Conservation (phyloP, 2,113 vertebrate species). For the Ornithorhynchus anatinus region DNA sequence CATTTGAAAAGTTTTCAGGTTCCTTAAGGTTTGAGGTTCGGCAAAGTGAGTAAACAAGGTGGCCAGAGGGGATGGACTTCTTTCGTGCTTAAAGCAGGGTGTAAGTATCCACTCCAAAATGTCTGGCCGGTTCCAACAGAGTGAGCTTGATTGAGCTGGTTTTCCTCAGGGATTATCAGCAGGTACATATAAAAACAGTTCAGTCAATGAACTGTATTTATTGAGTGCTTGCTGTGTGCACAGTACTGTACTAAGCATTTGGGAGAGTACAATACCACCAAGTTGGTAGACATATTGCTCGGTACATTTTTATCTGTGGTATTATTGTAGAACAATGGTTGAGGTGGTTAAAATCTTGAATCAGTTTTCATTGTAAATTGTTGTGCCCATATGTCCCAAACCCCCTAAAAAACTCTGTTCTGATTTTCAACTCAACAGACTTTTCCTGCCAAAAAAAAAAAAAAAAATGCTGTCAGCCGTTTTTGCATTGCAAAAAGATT, state of each 20-base stretch:
- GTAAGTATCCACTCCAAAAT: neutral
- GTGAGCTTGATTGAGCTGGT: no score
- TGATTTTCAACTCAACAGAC: neutral
- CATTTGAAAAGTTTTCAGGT: neutral
- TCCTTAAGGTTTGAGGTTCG: constrained; percentile 11
- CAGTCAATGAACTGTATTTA: no score
- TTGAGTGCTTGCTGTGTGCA: no score
- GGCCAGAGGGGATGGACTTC: neutral
- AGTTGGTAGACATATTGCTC: no score
- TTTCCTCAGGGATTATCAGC: no score
- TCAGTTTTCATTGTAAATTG: neutral
- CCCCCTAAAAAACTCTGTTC: neutral
- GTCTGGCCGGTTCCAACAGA: no score
- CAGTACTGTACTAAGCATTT: no score
- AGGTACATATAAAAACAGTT: no score
- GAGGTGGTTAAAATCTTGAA: neutral
- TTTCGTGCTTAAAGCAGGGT: neutral
- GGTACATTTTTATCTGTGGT: no score
- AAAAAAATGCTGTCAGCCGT: neutral
- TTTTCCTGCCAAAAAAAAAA: no score
- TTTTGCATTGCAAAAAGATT: neutral
- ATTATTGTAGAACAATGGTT: neutral
- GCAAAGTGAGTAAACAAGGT: neutral
- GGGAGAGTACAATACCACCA: no score
- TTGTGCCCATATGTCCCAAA: neutral